Conservation (phyloP, 2,888 invertebrate genomes). For the Agapetus fuscipes region DNA sequence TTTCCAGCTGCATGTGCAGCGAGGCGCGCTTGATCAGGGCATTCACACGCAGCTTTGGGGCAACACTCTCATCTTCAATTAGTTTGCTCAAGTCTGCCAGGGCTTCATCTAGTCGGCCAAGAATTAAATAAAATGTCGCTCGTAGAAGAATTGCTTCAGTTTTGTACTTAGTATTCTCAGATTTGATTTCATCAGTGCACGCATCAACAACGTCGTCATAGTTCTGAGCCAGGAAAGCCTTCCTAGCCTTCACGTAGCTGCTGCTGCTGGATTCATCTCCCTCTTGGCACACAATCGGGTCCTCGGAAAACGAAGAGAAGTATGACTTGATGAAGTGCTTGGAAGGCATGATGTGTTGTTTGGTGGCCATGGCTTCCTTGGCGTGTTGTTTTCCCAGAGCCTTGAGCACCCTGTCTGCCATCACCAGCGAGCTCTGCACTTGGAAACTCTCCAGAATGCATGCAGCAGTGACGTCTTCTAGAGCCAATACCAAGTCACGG, state of each 20-base stretch:
- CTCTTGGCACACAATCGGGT: slow-evolving; percentile 59
- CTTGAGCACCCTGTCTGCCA: slow-evolving; percentile 83
- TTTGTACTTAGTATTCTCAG: slow-evolving; percentile 40
- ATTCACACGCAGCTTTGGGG: slow-evolving; percentile 60
- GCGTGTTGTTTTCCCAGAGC: slow-evolving; percentile 68
- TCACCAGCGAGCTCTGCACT: slow-evolving; percentile 67
- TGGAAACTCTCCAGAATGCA: slow-evolving; percentile 85
- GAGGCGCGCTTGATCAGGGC: slow-evolving; percentile 84
- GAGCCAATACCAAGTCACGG: slow-evolving; percentile 66
- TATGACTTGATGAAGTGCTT: slow-evolving; percentile 79
- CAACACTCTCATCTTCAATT: slow-evolving; percentile 51
- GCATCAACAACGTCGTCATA: slow-evolving; percentile 70
- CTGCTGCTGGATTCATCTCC: slow-evolving; percentile 34
- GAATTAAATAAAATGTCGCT: slow-evolving; percentile 73
- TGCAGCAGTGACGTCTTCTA: slow-evolving; percentile 89
- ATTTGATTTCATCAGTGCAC: slow-evolving; percentile 71
- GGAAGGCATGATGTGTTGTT: slow-evolving; percentile 71
- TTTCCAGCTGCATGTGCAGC: slow-evolving; percentile 69
- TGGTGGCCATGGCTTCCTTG: slow-evolving; percentile 58
- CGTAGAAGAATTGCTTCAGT: slow-evolving; percentile 69
- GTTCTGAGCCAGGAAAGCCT: slow-evolving; percentile 57
- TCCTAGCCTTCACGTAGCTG: slow-evolving; percentile 63
- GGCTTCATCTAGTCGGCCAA: slow-evolving; percentile 65
- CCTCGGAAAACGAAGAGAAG: slow-evolving; percentile 78
- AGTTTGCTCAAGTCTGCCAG: slow-evolving; percentile 61